Evolutionary conservation across 2,113 vertebrate species (phyloP), one percentile per base, ranked within the genome.

Genomic region (Asarcornis scutulata): DNA sequence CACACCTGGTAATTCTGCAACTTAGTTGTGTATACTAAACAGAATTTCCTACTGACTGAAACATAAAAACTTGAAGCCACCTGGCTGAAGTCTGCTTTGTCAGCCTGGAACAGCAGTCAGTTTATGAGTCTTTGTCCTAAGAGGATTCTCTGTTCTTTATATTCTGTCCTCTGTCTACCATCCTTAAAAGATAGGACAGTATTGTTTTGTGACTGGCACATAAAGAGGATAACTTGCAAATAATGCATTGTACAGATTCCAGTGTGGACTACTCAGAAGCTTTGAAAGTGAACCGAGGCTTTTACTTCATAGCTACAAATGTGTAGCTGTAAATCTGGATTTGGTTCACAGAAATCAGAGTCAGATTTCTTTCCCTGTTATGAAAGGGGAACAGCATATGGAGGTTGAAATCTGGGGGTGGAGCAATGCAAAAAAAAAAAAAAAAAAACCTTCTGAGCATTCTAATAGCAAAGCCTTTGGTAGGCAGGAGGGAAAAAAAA

Each of bases 1-100:
- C 52, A 38, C 96, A 95, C 96, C 91, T 96, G 93, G 94, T 91
- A 88, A 94, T 83, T 83, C 44, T 75, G 74, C 50, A 59, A 83
- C 25, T 63, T 46, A 26, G 23, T 2, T 3, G 4, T 17, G 38
- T 38, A 26, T 52, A 62, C 64, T 60, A 86, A 88, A 85, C 94
- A 79, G n/a, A 67, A 6, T 89, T 96, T 97, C 83, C 91, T 95
- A 83, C 86, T 44, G 60, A 71, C 63, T 66, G 12, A 62, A 79
- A 18, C 34, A 73, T 31, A 69, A 46, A 64, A 17, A 56, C 53
- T 42, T 83, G 48, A 93, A 95, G 50, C 75, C 89, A 96, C 92
- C 86, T 97, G 94, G 75, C 17, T 63, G 44, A 89, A 90, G 53
- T 17, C 44, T 75, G 17, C 73, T 75, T 72, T 82, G 27, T 42